Conservation (phyloP, 2,113 vertebrate species). For the Rhizomys pruinosus region DNA sequence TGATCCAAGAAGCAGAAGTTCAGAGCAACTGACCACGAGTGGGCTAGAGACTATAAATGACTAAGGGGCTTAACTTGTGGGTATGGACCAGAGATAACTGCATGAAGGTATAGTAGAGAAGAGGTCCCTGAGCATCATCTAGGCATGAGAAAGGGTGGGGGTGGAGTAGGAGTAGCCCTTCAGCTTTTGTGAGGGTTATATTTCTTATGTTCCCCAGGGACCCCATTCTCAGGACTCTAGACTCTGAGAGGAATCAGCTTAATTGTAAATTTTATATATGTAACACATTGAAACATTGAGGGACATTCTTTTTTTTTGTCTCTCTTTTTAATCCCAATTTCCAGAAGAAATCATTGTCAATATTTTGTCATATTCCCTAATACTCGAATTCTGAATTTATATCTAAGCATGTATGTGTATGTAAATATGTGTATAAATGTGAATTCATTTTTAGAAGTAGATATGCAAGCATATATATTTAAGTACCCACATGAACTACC, state of each 20-base stretch:
- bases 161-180: not conserved
- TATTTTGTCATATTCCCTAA: not conserved
- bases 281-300: not conserved
- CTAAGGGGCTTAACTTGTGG: not conserved
- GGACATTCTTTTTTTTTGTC: not conserved
- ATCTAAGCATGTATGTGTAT: not conserved
- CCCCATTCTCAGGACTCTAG: not conserved
- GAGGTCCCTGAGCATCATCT: not conserved
- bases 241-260: not conserved
- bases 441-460: not conserved
- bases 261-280: not conserved
- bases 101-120: not conserved
- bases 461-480: not conserved
- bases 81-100: not conserved
- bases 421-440: not conserved
- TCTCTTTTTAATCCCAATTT: not conserved
- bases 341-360: conserved; percentile 1
- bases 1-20: not conserved
- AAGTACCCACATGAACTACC: not conserved
- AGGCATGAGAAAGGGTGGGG: too few relatives aligned
- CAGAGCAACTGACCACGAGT: not conserved
- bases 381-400: not conserved
- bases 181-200: not conserved
- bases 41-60: too few relatives aligned
- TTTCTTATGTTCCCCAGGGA: too few relatives aligned